Evolutionary conservation across 2,113 vertebrate genomes (phyloP).

Genomic region (Desmodus rotundus): DNA sequence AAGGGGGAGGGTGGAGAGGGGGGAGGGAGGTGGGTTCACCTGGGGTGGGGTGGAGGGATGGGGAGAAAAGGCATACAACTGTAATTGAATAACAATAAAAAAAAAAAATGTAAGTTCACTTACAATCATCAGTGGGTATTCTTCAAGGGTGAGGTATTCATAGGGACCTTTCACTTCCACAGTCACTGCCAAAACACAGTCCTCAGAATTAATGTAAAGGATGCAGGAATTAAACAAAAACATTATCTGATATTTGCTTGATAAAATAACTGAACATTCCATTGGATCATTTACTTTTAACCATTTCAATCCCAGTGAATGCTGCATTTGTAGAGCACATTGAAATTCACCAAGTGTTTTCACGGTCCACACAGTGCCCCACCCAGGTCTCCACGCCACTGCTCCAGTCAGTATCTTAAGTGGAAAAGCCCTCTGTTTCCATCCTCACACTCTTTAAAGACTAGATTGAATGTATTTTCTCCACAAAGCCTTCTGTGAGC

Average conservation of each 20-base stretch:
- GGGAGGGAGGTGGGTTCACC: no score
- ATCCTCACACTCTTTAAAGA: not conserved
- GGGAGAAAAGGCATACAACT: no score
- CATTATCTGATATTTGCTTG: not conserved
- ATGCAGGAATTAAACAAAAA: constrained; percentile 45
- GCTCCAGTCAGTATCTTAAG: not conserved
- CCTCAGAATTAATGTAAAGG: constrained; percentile 41
- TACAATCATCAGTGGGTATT: constrained; percentile 96
- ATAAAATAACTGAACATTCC: not conserved
- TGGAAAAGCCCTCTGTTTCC: not conserved
- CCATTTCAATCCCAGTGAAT: not conserved
- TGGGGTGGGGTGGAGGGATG: no score
- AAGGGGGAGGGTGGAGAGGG: no score
- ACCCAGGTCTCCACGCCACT: not conserved
- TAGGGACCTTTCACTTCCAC: constrained; percentile 93
- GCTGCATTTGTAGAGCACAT: not conserved
- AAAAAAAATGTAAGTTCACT: constrained; percentile 68
- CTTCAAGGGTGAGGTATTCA: constrained; percentile 93
- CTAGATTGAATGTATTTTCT: not conserved
- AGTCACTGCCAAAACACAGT: constrained; percentile 87
- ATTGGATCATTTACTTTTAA: not conserved
- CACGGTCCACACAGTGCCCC: not conserved
- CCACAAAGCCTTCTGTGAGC: not conserved
- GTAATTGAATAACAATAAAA: no score
- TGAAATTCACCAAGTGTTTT: not conserved